These are phyloP conservation scores for Caenorhabditis latens DNA, from an alignment of 1,140 invertebrate genomes.

Conservation along the genomic window DNA sequence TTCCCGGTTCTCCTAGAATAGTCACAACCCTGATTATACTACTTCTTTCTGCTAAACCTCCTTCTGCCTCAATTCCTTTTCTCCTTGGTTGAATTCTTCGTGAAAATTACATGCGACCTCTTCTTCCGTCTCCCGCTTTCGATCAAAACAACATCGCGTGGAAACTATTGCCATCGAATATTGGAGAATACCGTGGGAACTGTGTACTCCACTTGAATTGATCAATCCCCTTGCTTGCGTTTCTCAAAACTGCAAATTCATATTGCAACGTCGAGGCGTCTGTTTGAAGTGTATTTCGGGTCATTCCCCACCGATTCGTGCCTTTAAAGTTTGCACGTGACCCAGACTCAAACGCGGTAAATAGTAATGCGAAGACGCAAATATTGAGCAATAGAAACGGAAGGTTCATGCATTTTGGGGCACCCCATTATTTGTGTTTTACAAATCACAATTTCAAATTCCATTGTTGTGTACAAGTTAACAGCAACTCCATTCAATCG, in stretches of 20 bases:
- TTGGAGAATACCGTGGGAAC: background rate
- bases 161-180: background rate
- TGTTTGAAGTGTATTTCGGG: constrained; percentile 50
- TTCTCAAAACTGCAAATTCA: background rate
- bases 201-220: background rate
- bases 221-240: background rate
- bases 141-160: background rate
- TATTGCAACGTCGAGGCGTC: background rate
- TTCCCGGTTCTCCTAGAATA: too few relatives aligned
- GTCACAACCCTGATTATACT: background rate
- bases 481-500: background rate
- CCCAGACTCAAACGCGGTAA: constrained; percentile 21
- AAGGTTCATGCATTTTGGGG: constrained; percentile 16
- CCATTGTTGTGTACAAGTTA: background rate
- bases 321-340: constrained; percentile 39
- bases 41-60: background rate
- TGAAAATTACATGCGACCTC: background rate
- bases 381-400: constrained; percentile 40
- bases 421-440: background rate
- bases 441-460: background rate
- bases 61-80: too few relatives aligned
- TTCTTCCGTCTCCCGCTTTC: too few relatives aligned
- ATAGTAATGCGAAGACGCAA: constrained; percentile 46
- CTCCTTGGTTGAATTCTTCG: background rate
- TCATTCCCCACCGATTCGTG: constrained; percentile 7